Evolutionary conservation across 2,888 invertebrate species (phyloP).

Genomic region (Thalpophila matura): DNA sequence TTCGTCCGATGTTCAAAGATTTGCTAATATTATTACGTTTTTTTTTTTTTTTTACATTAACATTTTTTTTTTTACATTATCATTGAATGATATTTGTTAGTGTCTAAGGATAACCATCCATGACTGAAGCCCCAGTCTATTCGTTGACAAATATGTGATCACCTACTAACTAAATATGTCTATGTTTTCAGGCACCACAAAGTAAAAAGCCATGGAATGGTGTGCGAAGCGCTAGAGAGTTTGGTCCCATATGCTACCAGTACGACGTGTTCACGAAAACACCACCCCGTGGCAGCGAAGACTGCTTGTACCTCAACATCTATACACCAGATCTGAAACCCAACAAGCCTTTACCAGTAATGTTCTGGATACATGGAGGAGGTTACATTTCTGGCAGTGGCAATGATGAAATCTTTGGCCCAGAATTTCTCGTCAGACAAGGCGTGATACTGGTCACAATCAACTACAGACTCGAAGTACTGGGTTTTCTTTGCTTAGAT

Average conservation of each 20-base stretch:
- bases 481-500: slow-evolving; percentile 76
- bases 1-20: too few relatives aligned
- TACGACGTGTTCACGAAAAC: slow-evolving; percentile 36
- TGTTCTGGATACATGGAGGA: slow-evolving; percentile 79
- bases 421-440: slow-evolving; percentile 73
- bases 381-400: slow-evolving; percentile 72
- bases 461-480: slow-evolving; percentile 75
- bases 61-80: too few relatives aligned
- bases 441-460: slow-evolving; percentile 75
- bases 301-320: slow-evolving; percentile 79
- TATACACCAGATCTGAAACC: slow-evolving; percentile 72
- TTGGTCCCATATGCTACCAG: slow-evolving; percentile 73
- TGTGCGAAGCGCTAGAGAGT: slow-evolving; percentile 69
- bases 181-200: slow-evolving; percentile 64
- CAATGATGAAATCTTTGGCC: slow-evolving; percentile 71
- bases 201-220: slow-evolving; percentile 73
- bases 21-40: too few relatives aligned
- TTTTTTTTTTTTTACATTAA: too few relatives aligned
- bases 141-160: too few relatives aligned
- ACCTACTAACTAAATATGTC: too few relatives aligned
- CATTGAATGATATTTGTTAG: too few relatives aligned
- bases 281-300: slow-evolving; percentile 67
- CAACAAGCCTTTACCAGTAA: slow-evolving; percentile 69
- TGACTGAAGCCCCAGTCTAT: too few relatives aligned
- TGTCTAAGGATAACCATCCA: too few relatives aligned